These are phyloP conservation scores for Platygyra sinensis DNA, from an alignment of 64 coral and sea anemone genomes.

Conservation along the genomic window DNA sequence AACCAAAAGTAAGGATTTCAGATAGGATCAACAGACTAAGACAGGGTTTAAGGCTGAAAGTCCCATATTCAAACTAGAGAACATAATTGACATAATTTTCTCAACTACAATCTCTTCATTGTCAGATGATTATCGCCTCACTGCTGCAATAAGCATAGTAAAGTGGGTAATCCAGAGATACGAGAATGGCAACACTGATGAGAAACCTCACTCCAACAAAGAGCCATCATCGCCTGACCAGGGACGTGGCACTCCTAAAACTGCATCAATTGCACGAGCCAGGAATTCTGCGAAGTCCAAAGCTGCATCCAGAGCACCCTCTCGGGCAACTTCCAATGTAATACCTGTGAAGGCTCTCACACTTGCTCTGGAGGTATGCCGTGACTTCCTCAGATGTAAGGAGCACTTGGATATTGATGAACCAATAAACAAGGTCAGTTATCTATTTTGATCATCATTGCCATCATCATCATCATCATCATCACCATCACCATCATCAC, in stretches of 20 bases:
- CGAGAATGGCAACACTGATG: constrained; percentile 41
- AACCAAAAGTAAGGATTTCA: too few species aligned
- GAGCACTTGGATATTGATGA: constrained; percentile 87
- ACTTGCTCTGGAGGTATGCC: constrained; percentile 72
- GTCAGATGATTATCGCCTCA: constrained; percentile 90
- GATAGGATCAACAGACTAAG: too few species aligned
- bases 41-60: too few species aligned
- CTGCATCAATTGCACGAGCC: not conserved
- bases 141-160: constrained; percentile 75
- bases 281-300: not conserved
- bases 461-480: not conserved
- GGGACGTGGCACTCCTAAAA: not conserved
- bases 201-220: constrained; percentile 15
- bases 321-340: constrained; percentile 18
- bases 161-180: constrained; percentile 76
- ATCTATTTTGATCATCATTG: not conserved
- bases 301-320: constrained; percentile 29
- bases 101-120: not conserved
- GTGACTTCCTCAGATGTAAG: constrained; percentile 56
- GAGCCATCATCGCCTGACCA: not conserved
- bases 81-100: not conserved
- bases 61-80: too few species aligned
- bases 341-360: constrained; percentile 77
- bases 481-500: too few species aligned
- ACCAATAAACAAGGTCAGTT: constrained; percentile 62